phyloP scores from a whole-genome alignment of 1,140 invertebrate genomes.

The Pomacea maculata region DNA sequence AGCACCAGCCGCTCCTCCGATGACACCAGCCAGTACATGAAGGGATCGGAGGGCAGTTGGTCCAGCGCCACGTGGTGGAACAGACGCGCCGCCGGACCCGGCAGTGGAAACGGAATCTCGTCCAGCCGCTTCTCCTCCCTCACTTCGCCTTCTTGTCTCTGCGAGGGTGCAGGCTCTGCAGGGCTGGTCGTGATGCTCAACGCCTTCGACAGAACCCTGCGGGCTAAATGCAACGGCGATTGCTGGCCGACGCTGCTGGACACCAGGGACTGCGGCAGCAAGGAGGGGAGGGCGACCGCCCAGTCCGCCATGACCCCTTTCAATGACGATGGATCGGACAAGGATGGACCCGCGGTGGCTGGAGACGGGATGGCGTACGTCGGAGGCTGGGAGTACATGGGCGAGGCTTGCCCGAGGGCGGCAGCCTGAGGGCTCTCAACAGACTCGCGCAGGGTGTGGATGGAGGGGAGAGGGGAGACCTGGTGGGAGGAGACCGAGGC shows the following conservation, averaged over 20 bases:
- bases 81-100: not conserved
- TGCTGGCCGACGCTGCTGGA: too few relatives aligned
- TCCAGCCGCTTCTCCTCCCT: not conserved
- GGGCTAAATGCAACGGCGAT: too few relatives aligned
- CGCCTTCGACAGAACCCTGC: too few relatives aligned
- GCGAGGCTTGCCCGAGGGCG: not conserved
- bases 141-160: not conserved
- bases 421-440: not conserved
- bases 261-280: too few relatives aligned
- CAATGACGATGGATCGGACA: not conserved
- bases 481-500: not conserved
- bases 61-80: constrained; percentile 14
- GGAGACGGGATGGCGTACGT: not conserved
- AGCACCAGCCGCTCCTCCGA: constrained; percentile 14
- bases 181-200: not conserved
- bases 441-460: constrained; percentile 7
- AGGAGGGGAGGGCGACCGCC: too few relatives aligned
- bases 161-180: not conserved
- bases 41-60: constrained; percentile 21
- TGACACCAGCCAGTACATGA: constrained; percentile 24
- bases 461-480: constrained; percentile 3
- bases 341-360: not conserved
- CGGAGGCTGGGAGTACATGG: not conserved
- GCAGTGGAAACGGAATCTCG: not conserved
- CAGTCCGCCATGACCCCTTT: not conserved